These are phyloP conservation scores for Falco biarmicus DNA, from an alignment of 2,797 vertebrate genomes.

Conservation along the genomic window DNA sequence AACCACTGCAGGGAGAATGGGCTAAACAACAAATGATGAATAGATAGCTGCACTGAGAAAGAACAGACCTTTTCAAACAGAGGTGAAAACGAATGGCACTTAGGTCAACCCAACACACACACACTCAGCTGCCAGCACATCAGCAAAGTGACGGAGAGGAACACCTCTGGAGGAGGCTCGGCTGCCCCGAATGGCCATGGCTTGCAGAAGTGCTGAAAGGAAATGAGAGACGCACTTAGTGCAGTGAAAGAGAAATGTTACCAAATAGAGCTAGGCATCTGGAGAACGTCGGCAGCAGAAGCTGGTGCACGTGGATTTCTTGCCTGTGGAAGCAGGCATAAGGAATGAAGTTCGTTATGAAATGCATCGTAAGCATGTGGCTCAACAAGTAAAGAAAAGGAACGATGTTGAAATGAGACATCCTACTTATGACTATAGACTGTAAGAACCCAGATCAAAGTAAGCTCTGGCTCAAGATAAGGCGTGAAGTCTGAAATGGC, in stretches of 20 bases:
- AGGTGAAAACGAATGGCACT: background rate
- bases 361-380: background rate
- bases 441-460: conserved; percentile 33
- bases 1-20: background rate
- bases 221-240: background rate
- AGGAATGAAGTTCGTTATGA: conserved; percentile 25
- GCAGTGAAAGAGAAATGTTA: background rate
- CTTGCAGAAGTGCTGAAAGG: background rate
- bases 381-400: background rate
- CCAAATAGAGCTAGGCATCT: background rate
- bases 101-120: background rate
- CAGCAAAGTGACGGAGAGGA: background rate
- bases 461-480: background rate
- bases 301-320: background rate
- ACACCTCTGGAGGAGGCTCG: background rate
- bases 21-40: background rate
- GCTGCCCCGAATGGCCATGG: background rate
- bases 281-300: background rate
- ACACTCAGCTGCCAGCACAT: background rate
- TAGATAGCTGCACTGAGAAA: background rate
- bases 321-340: background rate
- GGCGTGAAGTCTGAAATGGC: background rate
- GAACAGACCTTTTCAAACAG: background rate
- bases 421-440: background rate
- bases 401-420: background rate